These are phyloP conservation scores for Drosophila melanosoma DNA, from an alignment of 2,888 invertebrate genomes.

Conservation along the genomic window DNA sequence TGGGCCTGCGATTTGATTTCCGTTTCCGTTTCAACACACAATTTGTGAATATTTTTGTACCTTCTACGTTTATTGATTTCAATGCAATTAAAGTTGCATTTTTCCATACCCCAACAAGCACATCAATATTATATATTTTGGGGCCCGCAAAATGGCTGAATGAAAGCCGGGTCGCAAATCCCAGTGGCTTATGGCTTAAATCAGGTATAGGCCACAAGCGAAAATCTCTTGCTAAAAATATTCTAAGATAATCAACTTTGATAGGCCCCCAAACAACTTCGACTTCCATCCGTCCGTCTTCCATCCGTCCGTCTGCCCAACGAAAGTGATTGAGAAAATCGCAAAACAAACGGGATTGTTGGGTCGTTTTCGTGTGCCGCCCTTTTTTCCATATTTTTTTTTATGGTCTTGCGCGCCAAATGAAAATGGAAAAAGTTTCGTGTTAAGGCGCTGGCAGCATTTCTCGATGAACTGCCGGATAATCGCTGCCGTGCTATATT, in stretches of 20 bases:
- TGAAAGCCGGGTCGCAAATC: conserved; percentile 57
- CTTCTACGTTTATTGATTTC: conserved; percentile 51
- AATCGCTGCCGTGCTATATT: conserved; percentile 55
- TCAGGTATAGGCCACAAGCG: conserved; percentile 67
- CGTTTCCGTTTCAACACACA: conserved; percentile 49
- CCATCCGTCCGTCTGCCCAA: background rate
- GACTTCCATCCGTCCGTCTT: background rate
- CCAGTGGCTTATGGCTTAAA: conserved; percentile 65
- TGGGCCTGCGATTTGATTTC: conserved; percentile 41
- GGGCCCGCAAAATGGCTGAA: conserved; percentile 13
- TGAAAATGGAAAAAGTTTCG: conserved; percentile 69
- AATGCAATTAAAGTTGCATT: conserved; percentile 61
- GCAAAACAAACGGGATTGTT: conserved; percentile 35
- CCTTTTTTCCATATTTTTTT: conserved; percentile 35
- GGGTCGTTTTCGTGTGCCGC: conserved; percentile 12
- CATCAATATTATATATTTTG: conserved; percentile 52
- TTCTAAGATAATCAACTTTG: conserved; percentile 77
- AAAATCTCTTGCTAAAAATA: conserved; percentile 69
- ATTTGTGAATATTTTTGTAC: conserved; percentile 26
- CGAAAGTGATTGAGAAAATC: conserved; percentile 64
- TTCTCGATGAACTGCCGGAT: conserved; percentile 68
- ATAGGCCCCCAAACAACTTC: conserved; percentile 51
- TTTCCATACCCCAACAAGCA: conserved; percentile 60
- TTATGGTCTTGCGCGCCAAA: conserved; percentile 61
- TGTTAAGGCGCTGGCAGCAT: conserved; percentile 58